These are phyloP conservation scores for Aurelia sp. DNA, from an alignment of 30 jellyfish, hydroid and myxozoan species.

Conservation along the genomic window DNA sequence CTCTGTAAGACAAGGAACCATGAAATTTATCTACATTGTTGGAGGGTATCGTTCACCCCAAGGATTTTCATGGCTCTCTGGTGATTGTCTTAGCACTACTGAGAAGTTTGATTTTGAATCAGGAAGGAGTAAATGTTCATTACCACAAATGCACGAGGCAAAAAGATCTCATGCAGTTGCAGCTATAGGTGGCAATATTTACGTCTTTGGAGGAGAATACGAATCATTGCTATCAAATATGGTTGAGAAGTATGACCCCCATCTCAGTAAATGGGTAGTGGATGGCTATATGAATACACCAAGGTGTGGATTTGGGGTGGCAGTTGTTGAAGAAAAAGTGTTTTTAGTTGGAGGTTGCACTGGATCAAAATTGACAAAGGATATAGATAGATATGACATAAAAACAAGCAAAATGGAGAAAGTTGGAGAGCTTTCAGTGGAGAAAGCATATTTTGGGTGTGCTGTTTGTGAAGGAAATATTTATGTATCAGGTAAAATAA, in stretches of 20 bases:
- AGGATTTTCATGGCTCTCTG: slow-evolving; percentile 60
- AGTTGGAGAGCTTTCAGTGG: slow-evolving; percentile 54
- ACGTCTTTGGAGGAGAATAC: slow-evolving; percentile 74
- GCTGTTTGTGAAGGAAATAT: slow-evolving; percentile 69
- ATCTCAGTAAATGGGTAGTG: slow-evolving; percentile 52
- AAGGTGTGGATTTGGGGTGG: slow-evolving; percentile 72
- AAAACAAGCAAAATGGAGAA: slow-evolving; percentile 31
- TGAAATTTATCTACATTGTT: slow-evolving; percentile 52
- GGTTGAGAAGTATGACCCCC: slow-evolving; percentile 57
- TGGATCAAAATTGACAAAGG: slow-evolving; percentile 59
- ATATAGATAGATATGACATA: slow-evolving; percentile 58
- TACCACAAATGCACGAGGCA: slow-evolving; percentile 70
- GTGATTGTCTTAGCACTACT: slow-evolving; percentile 65
- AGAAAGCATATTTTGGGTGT: slow-evolving; percentile 65
- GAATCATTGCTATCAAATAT: slow-evolving; percentile 47
- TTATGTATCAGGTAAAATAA: slow-evolving; percentile 51
- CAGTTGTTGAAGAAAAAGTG: slow-evolving; percentile 48
- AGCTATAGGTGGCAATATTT: slow-evolving; percentile 41
- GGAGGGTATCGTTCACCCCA: slow-evolving; percentile 77
- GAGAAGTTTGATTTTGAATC: slow-evolving; percentile 65
- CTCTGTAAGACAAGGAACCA: slow-evolving; percentile 47
- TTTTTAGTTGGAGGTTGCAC: slow-evolving; percentile 71
- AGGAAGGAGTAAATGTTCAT: slow-evolving; percentile 43
- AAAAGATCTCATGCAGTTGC: slow-evolving; percentile 68
- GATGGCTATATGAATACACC: slow-evolving; percentile 55